These are phyloP conservation scores for Zaprionus kolodkinae DNA, from an alignment of 1,140 invertebrate genomes.

Conservation along the genomic window DNA sequence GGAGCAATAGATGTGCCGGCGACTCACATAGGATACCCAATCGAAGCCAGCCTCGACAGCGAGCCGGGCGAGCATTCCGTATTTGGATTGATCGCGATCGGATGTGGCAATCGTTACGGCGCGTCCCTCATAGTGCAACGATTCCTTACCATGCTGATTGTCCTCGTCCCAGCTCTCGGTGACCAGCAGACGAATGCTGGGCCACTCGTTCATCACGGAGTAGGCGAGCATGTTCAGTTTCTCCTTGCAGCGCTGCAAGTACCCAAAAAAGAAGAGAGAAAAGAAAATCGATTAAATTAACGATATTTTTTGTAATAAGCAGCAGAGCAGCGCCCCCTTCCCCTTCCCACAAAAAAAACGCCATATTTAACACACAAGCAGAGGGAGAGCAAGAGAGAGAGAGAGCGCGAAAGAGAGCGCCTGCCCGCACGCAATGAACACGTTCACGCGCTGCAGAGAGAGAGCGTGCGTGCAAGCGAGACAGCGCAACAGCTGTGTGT, in stretches of 20 bases:
- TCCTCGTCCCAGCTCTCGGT: constrained; percentile 98
- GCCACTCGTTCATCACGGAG: constrained; percentile 99
- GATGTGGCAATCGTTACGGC: constrained; percentile 98
- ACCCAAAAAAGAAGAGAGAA: constrained; percentile 30
- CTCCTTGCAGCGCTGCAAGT: constrained; percentile 95
- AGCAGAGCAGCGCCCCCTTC: not conserved
- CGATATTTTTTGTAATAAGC: constrained; percentile 34
- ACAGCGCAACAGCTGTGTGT: constrained; percentile 33
- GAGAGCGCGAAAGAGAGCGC: constrained; percentile 1
- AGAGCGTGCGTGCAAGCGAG: constrained; percentile 19
- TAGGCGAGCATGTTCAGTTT: constrained; percentile 97
- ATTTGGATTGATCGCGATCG: constrained; percentile 95
- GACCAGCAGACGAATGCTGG: constrained; percentile 94
- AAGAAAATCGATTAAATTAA: constrained; percentile 55
- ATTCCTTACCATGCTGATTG: constrained; percentile 90
- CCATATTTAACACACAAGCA: constrained; percentile 69
- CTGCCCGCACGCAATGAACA: constrained; percentile 22
- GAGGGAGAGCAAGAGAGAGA: not conserved
- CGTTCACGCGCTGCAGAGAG: not conserved
- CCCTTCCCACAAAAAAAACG: constrained; percentile 37
- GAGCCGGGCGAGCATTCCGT: constrained; percentile 97
- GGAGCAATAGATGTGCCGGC: constrained; percentile 97
- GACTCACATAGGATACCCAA: constrained; percentile 98
- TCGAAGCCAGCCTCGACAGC: constrained; percentile 98
- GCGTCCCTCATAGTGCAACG: constrained; percentile 97